These are phyloP conservation scores for Drosophila prostipennis DNA, from an alignment of 2,888 invertebrate genomes.

Conservation along the genomic window DNA sequence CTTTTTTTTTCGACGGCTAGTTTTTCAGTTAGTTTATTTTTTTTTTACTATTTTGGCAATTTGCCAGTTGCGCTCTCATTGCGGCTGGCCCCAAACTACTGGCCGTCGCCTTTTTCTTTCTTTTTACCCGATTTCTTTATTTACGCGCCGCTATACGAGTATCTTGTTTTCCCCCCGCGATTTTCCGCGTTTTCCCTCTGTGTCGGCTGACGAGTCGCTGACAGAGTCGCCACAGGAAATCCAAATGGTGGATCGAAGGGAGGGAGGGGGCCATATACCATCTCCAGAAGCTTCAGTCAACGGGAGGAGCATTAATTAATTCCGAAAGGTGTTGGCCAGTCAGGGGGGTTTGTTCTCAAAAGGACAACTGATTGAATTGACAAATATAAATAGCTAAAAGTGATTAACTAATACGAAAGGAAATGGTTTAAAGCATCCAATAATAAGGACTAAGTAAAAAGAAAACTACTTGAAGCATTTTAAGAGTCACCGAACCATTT, in stretches of 20 bases:
- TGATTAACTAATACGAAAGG: too few relatives aligned
- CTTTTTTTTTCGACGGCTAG: constrained; percentile 13
- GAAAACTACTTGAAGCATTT: too few relatives aligned
- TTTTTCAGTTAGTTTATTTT: constrained; percentile 25
- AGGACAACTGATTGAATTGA: too few relatives aligned
- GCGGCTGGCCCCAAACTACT: constrained; percentile 53
- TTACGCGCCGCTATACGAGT: constrained; percentile 56
- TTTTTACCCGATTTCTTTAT: constrained; percentile 58
- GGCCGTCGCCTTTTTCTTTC: constrained; percentile 27
- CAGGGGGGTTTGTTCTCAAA: not conserved
- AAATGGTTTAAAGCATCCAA: too few relatives aligned
- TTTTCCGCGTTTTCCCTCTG: constrained; percentile 19
- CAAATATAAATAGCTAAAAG: too few relatives aligned
- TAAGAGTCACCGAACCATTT: too few relatives aligned
- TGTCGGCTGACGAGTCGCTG: constrained; percentile 66
- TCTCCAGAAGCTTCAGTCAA: constrained; percentile 10
- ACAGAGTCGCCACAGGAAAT: constrained; percentile 58
- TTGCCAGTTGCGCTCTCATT: constrained; percentile 50
- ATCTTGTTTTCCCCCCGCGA: constrained; percentile 1
- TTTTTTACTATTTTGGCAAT: constrained; percentile 52
- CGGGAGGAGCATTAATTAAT: constrained; percentile 11
- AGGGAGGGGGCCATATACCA: not conserved
- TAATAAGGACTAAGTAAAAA: too few relatives aligned
- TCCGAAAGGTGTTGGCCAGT: not conserved
- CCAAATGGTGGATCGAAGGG: constrained; percentile 41